Percentiles rank a stretch among this genome's conserved stretches.
phyloP scores from a whole-genome alignment of 2,888 invertebrate genomes.

The Cheilosia urbana region DNA sequence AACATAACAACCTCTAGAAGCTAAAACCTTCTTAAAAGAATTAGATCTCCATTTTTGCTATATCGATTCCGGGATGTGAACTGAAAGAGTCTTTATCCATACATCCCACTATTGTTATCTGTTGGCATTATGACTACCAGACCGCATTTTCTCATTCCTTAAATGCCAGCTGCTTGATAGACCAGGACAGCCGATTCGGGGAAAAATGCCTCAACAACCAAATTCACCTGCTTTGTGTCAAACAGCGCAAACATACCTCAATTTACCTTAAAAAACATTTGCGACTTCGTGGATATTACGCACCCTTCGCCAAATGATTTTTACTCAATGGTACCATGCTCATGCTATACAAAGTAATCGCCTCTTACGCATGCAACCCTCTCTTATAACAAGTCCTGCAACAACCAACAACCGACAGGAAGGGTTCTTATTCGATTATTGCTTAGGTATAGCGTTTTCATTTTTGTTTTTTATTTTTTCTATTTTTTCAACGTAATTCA shows the following conservation, averaged over 20 bases:
- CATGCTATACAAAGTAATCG: background rate
- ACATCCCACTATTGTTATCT: no score
- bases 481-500: constrained; percentile 34
- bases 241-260: background rate
- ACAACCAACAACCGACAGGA: constrained; percentile 44
- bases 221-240: background rate
- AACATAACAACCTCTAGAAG: no score
- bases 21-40: no score
- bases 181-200: no score
- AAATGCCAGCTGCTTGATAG: no score
- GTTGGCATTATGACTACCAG: no score
- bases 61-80: no score
- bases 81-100: no score
- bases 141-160: no score
- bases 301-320: constrained; percentile 47
- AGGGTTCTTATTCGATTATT: constrained; percentile 57
- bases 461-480: constrained; percentile 3
- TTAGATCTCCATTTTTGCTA: no score
- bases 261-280: constrained; percentile 16
- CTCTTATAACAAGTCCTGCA: constrained; percentile 16
- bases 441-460: constrained; percentile 17
- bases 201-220: background rate
- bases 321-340: constrained; percentile 15
- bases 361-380: constrained; percentile 48
- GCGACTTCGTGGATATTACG: constrained; percentile 5